phyloP scores from a whole-genome alignment of 2,888 invertebrate genomes.

The Octonoba sinensis region DNA sequence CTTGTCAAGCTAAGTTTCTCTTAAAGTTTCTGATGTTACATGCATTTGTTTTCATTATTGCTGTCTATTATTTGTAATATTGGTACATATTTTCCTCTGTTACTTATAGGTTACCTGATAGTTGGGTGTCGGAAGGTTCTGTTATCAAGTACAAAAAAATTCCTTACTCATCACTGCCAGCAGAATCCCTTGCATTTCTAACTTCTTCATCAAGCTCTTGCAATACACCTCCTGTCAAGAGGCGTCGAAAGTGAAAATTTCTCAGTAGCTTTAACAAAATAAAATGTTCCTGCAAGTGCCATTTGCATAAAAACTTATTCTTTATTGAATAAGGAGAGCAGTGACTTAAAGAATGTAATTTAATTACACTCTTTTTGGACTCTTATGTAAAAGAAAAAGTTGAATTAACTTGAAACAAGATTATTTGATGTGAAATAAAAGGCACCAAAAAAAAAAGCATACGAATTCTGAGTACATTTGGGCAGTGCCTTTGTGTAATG shows the following conservation, averaged over 20 bases:
- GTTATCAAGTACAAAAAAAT: slow-evolving; percentile 71
- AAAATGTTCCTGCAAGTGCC: slow-evolving; percentile 64
- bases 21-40: neutral
- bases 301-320: slow-evolving; percentile 47
- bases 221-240: slow-evolving; percentile 49
- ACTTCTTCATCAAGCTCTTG: slow-evolving; percentile 14
- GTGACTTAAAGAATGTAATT: too few relatives aligned
- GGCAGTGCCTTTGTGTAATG: slow-evolving; percentile 56
- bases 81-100: neutral
- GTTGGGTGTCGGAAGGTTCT: slow-evolving; percentile 83
- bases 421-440: slow-evolving; percentile 5
- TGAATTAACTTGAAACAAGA: too few relatives aligned
- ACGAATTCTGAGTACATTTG: slow-evolving; percentile 26
- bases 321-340: too few relatives aligned
- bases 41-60: neutral
- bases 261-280: slow-evolving; percentile 26
- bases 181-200: slow-evolving; percentile 59
- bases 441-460: slow-evolving; percentile 35
- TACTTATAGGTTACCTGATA: slow-evolving; percentile 83
- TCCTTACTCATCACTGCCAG: slow-evolving; percentile 70
- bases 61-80: neutral
- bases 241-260: slow-evolving; percentile 42
- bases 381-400: too few relatives aligned
- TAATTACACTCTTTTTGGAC: too few relatives aligned
- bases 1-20: neutral